A percentile compares a stretch with the other conserved stretches of the same genome.
Evolutionary conservation across 1,140 invertebrate species (phyloP).

Genomic region (Odontomachus brunneus): DNA sequence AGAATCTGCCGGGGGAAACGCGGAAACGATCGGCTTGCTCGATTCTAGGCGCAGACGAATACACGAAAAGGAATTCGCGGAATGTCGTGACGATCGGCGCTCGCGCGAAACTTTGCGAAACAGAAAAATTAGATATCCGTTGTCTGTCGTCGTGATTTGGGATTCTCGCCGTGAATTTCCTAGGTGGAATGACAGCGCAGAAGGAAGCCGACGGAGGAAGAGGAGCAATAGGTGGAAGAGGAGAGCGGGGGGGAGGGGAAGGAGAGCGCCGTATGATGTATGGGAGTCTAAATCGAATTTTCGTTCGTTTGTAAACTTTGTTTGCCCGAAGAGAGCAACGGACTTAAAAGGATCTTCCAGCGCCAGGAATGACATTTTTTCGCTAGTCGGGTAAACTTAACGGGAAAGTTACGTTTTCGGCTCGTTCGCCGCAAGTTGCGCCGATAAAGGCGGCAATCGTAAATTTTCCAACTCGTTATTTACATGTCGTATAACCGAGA

Average conservation of each 20-base stretch:
- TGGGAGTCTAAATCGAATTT: constrained; percentile 82
- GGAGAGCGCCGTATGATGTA: constrained; percentile 79
- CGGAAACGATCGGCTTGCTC: constrained; percentile 71
- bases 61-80: constrained; percentile 73
- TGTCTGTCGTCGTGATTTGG: constrained; percentile 57
- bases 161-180: constrained; percentile 60
- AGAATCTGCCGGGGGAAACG: constrained; percentile 73
- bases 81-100: constrained; percentile 77
- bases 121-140: constrained; percentile 82
- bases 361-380: constrained; percentile 71
- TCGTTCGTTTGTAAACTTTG: constrained; percentile 83
- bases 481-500: background rate
- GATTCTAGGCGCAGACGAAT: constrained; percentile 29
- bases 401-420: constrained; percentile 37
- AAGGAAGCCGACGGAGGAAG: constrained; percentile 22
- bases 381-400: constrained; percentile 71
- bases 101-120: constrained; percentile 77
- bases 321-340: constrained; percentile 73
- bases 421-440: background rate
- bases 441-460: constrained; percentile 25
- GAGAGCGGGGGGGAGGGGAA: constrained; percentile 24
- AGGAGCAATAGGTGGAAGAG: too few species aligned
- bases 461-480: constrained; percentile 4
- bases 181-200: constrained; percentile 34
- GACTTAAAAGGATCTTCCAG: constrained; percentile 72